Conservation (phyloP, 2,888 invertebrate genomes). For the Acronicta leporina region DNA sequence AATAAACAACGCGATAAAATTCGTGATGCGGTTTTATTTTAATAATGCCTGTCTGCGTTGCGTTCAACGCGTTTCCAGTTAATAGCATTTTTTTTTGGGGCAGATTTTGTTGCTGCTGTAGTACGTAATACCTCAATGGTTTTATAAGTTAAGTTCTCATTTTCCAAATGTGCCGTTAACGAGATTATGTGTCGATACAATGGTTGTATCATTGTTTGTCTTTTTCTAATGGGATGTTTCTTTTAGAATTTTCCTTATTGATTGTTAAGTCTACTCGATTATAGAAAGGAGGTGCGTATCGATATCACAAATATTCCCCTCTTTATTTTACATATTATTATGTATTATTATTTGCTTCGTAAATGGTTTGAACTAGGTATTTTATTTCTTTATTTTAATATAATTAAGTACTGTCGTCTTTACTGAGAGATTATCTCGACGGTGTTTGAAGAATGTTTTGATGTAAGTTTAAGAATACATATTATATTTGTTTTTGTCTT, state of each 20-base stretch:
- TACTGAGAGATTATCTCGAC: no score
- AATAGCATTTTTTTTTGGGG: no score
- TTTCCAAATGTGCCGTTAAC: slow-evolving; percentile 58
- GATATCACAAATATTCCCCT: slow-evolving; percentile 8
- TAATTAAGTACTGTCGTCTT: no score
- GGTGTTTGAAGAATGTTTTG: no score
- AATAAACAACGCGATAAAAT: no score
- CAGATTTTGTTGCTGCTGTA: neutral
- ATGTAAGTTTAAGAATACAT: no score
- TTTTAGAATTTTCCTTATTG: slow-evolving; percentile 31
- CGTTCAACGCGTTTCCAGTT: no score
- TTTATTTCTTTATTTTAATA: neutral
- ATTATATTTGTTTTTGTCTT: no score
- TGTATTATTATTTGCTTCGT: neutral
- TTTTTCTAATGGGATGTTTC: slow-evolving; percentile 31
- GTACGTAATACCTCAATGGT: slow-evolving; percentile 22
- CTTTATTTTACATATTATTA: slow-evolving; percentile 14
- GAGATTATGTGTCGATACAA: slow-evolving; percentile 50
- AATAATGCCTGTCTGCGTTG: no score
- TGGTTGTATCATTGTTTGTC: slow-evolving; percentile 21
- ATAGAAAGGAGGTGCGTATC: slow-evolving; percentile 21
- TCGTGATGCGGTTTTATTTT: no score
- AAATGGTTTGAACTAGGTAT: neutral
- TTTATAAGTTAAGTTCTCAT: slow-evolving; percentile 58
- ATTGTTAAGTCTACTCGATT: slow-evolving; percentile 39